These are phyloP conservation scores for Tympanoctomys barrerae DNA, from an alignment of 2,797 vertebrate genomes.

Conservation along the genomic window DNA sequence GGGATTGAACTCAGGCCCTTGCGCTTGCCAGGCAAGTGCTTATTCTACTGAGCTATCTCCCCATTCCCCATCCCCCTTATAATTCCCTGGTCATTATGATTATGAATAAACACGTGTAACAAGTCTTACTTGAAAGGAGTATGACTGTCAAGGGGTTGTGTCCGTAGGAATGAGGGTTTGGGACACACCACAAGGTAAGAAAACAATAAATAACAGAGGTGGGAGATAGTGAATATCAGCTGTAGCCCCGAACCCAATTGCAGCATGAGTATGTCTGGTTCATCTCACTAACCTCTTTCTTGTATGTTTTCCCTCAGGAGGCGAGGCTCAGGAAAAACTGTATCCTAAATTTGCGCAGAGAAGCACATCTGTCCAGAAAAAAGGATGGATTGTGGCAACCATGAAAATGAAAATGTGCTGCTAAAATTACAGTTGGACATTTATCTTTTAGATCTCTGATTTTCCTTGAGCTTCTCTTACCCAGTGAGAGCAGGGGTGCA, in stretches of 20 bases:
- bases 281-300: slow-evolving; percentile 30
- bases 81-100: not conserved
- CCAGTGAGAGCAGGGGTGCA: not conserved
- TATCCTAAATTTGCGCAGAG: not conserved
- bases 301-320: slow-evolving; percentile 7
- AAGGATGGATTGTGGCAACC: not conserved
- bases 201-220: not conserved
- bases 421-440: not conserved
- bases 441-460: not conserved
- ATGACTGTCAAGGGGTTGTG: not conserved
- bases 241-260: not conserved
- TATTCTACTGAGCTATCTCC: too few relatives aligned
- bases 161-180: slow-evolving; percentile 16
- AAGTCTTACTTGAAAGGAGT: slow-evolving; percentile 25
- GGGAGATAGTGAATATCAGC: not conserved
- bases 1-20: too few relatives aligned
- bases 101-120: not conserved
- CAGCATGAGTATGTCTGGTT: not conserved
- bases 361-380: slow-evolving; percentile 5
- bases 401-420: not conserved
- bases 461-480: slow-evolving; percentile 13
- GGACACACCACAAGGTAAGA: not conserved
- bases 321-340: not conserved
- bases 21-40: too few relatives aligned
- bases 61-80: not conserved